Evolutionary conservation across 2,797 vertebrate genomes (phyloP), one percentile per base, ranked within the genome.

Genomic region (Ctenochaetus hawaiiensis): DNA sequence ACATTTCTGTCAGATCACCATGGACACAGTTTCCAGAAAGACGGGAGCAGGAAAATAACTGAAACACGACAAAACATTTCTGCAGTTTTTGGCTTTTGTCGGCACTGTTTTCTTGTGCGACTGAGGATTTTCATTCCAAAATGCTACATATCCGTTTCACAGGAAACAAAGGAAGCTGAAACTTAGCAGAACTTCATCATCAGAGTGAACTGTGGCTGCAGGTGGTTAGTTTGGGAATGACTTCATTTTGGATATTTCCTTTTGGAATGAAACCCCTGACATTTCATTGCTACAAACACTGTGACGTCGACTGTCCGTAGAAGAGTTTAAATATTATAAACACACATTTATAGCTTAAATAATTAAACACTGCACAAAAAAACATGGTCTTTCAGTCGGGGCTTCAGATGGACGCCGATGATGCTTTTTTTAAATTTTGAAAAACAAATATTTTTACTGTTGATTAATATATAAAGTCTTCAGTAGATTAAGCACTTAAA

Each of bases 71-170:
- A 8, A 9, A 30, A 30, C 5, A 30, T 30, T 51, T 9, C 26
- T 58, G 54, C 12, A 9, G 23, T 78, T 85, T 78, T 76, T 81
- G 71, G 73, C 61, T 20, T 80, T 60, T 63, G 22, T 23, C 47
- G 65, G 7, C 59, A 45, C n/a, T 9, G 22, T 30, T 74, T 18
- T 41, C 68, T 64, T 37, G 8, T 76, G 39, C 2, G 1, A 3
- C 8, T 22, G 34, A 77, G 71, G 67, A 72, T 78, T 67, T 72
- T 67, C 60, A 76, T 81, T 86, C 71, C 75, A 69, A 75, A 83
- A 67, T 78, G 71, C 73, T 72, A 67, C 62, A 74, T 43, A 76
- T 85, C 79, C 72, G 58, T 72, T 57, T 44, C 11, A 30, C 18
- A 58, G 52, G 58, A 53, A 52, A 41, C 34, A 8, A 18, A 44